phyloP scores from a whole-genome alignment of 2,113 vertebrate genomes.

The Campylomormyrus tamandua region DNA sequence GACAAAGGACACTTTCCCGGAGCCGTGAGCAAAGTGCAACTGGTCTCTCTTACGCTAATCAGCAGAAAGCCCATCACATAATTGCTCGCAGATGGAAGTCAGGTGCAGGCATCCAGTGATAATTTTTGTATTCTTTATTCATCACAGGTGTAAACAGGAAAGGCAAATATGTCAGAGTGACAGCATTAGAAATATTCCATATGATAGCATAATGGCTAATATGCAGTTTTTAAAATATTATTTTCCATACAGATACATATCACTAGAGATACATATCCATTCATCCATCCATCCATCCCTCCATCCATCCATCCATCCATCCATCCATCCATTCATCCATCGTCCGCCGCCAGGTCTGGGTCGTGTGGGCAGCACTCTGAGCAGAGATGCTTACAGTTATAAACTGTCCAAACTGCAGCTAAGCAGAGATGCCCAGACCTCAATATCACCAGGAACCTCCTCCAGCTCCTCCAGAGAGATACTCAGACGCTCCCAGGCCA shows the following conservation, averaged over 20 bases:
- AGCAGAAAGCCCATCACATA: not conserved
- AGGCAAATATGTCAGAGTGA: not conserved
- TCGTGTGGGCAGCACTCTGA: not conserved
- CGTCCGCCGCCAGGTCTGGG: not conserved
- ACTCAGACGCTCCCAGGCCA: not conserved
- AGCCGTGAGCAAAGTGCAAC: not conserved
- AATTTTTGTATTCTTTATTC: not conserved
- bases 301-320: not conserved
- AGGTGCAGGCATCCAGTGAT: not conserved
- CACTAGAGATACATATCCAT: not conserved
- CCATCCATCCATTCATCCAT: no score
- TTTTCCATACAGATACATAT: not conserved
- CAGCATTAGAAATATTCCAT: not conserved
- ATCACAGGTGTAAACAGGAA: not conserved
- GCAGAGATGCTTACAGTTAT: not conserved
- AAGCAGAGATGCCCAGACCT: not conserved
- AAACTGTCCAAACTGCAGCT: no score
- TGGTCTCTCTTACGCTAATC: not conserved
- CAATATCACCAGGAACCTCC: not conserved
- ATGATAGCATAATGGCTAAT: not conserved
- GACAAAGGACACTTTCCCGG: not conserved
- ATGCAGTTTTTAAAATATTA: not conserved
- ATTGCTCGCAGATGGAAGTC: not conserved
- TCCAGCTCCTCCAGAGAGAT: not conserved
- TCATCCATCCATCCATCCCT: not conserved